phyloP scores from a whole-genome alignment of 2,888 invertebrate genomes.

The Drosophila anomelani region DNA sequence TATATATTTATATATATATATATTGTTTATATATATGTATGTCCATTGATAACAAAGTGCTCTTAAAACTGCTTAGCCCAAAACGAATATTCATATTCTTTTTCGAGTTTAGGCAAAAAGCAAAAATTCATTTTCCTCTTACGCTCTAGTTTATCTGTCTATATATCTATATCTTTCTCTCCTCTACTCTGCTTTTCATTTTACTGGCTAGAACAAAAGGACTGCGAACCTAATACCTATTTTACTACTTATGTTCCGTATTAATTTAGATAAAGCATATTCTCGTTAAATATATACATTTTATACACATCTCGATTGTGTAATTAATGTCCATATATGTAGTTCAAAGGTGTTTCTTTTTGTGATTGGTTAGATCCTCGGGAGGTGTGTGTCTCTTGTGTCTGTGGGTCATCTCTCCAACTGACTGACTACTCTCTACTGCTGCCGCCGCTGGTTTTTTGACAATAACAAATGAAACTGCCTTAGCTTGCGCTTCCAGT shows the following conservation, averaged over 20 bases:
- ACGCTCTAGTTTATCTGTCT: neutral
- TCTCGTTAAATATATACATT: slow-evolving; percentile 46
- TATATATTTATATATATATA: too few relatives aligned
- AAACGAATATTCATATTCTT: slow-evolving; percentile 28
- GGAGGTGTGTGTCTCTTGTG: slow-evolving; percentile 17
- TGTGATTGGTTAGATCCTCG: slow-evolving; percentile 31
- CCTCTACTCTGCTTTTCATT: neutral
- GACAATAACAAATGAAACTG: slow-evolving; percentile 70
- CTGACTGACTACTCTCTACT: slow-evolving; percentile 39
- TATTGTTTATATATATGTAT: slow-evolving; percentile 23
- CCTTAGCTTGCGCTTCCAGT: slow-evolving; percentile 68
- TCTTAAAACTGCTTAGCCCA: slow-evolving; percentile 39
- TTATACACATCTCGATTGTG: slow-evolving; percentile 49
- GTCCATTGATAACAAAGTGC: slow-evolving; percentile 43
- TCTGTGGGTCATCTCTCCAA: slow-evolving; percentile 29
- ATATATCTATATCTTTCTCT: slow-evolving; percentile 6
- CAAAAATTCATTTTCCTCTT: slow-evolving; percentile 43
- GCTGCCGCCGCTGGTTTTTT: slow-evolving; percentile 39
- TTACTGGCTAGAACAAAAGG: slow-evolving; percentile 43
- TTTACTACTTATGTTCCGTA: slow-evolving; percentile 42
- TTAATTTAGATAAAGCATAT: slow-evolving; percentile 53
- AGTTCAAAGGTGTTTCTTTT: slow-evolving; percentile 13
- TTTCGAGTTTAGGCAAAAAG: slow-evolving; percentile 47
- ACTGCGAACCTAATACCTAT: slow-evolving; percentile 39
- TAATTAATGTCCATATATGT: slow-evolving; percentile 37